These are phyloP conservation scores for Lepidochitona cinerea DNA, from an alignment of 2,888 invertebrate species.

Conservation along the genomic window DNA sequence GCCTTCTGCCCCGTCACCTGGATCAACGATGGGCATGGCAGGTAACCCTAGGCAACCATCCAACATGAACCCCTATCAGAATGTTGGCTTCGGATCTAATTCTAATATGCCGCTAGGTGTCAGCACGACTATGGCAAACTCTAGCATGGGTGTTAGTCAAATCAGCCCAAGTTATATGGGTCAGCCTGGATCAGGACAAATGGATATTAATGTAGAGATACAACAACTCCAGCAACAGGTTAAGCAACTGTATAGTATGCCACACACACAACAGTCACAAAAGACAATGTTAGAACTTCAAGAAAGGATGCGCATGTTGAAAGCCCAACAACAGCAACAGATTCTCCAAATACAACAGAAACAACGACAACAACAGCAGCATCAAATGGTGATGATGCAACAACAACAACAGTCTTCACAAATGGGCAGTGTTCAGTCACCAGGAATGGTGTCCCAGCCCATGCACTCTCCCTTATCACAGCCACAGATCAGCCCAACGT, in stretches of 20 bases:
- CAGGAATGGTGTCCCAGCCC: neutral
- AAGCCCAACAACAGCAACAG: constrained; percentile 40
- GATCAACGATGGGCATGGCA: neutral
- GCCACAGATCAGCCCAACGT: neutral
- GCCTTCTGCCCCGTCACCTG: neutral
- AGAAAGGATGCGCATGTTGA: constrained; percentile 56
- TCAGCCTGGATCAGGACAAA: neutral
- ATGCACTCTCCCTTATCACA: neutral
- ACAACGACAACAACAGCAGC: neutral
- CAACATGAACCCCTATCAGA: neutral
- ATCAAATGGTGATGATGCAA: neutral
- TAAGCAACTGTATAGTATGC: constrained; percentile 60
- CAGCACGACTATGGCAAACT: neutral
- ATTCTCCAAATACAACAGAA: neutral
- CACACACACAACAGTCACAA: constrained; percentile 61
- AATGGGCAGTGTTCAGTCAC: neutral
- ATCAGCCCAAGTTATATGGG: neutral
- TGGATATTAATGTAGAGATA: constrained; percentile 46
- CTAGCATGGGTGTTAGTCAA: neutral
- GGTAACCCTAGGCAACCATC: neutral
- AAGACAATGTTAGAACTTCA: constrained; percentile 65
- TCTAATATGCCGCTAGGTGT: neutral
- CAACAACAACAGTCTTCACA: neutral
- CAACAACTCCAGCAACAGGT: constrained; percentile 61
- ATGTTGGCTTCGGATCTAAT: neutral